Evolutionary conservation across 2,113 vertebrate species (phyloP).

Genomic region (Gobio gobio): DNA sequence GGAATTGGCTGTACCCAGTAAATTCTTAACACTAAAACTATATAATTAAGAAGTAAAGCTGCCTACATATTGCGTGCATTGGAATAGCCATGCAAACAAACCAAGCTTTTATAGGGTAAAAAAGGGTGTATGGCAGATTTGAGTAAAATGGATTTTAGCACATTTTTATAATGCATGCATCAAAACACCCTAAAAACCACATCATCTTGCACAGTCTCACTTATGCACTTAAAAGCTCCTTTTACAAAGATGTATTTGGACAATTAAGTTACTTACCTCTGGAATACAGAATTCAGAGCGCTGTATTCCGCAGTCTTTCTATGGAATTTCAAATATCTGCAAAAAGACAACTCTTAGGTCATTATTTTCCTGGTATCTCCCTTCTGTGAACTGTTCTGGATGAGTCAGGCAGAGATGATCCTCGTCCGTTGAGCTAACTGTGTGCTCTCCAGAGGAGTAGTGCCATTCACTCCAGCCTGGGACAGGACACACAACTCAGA

Average conservation of each 20-base stretch:
- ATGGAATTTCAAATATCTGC: constrained; percentile 57
- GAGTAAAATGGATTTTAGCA: not conserved
- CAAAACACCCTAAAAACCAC: not conserved
- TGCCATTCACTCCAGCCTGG: constrained; percentile 67
- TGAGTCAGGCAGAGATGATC: constrained; percentile 49
- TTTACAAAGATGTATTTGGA: constrained; percentile 3
- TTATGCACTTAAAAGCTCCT: not conserved
- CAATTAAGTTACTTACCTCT: constrained; percentile 15
- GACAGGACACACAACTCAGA: constrained; percentile 73
- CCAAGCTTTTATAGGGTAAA: not conserved
- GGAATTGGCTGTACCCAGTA: constrained; percentile 3
- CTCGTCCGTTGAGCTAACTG: constrained; percentile 63
- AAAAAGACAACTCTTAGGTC: constrained; percentile 65
- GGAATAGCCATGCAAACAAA: not conserved
- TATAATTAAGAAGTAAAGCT: not conserved
- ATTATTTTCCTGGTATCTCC: constrained; percentile 71
- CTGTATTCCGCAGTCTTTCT: constrained; percentile 64
- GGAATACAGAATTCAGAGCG: constrained; percentile 64
- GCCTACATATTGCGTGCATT: not conserved
- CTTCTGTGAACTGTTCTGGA: constrained; percentile 56
- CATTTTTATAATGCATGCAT: not conserved
- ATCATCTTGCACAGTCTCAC: not conserved
- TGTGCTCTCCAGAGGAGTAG: constrained; percentile 71
- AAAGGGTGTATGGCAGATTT: not conserved
- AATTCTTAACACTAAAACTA: constrained; percentile 2